Evolutionary conservation across 2,113 vertebrate species (phyloP).

Genomic region (Megaptera novaeangliae): DNA sequence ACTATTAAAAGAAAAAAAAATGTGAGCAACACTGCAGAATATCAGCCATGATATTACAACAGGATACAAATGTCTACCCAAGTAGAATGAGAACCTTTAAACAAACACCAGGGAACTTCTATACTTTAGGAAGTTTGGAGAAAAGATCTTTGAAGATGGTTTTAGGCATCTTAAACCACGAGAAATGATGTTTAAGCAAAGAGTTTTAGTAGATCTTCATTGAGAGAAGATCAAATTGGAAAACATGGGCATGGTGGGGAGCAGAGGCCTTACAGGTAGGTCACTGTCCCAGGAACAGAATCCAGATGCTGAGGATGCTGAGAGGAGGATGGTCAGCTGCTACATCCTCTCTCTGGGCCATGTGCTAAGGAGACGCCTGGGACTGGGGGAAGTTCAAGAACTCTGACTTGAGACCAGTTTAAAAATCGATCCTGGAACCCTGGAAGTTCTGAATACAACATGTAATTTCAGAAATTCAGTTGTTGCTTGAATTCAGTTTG

Average conservation of each 20-base stretch:
- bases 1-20: too few species aligned
- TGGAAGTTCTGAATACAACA: not conserved
- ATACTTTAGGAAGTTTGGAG: not conserved
- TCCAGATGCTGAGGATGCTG: not conserved
- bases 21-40: not conserved
- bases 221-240: not conserved
- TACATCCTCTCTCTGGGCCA: too few species aligned
- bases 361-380: not conserved
- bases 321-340: too few species aligned
- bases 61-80: not conserved
- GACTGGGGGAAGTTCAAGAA: not conserved
- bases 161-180: not conserved
- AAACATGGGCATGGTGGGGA: not conserved
- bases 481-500: not conserved
- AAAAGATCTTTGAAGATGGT: not conserved
- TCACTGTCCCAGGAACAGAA: not conserved
- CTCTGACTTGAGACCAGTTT: not conserved
- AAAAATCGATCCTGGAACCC: not conserved
- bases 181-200: not conserved
- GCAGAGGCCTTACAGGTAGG: not conserved
- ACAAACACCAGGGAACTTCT: not conserved
- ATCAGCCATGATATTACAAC: not conserved
- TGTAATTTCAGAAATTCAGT: not conserved
- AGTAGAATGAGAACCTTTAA: not conserved
- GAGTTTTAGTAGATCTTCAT: not conserved